Evolutionary conservation across 2,888 invertebrate genomes (phyloP), one percentile per base, ranked within the genome.

Genomic region (Lymantria monacha): DNA sequence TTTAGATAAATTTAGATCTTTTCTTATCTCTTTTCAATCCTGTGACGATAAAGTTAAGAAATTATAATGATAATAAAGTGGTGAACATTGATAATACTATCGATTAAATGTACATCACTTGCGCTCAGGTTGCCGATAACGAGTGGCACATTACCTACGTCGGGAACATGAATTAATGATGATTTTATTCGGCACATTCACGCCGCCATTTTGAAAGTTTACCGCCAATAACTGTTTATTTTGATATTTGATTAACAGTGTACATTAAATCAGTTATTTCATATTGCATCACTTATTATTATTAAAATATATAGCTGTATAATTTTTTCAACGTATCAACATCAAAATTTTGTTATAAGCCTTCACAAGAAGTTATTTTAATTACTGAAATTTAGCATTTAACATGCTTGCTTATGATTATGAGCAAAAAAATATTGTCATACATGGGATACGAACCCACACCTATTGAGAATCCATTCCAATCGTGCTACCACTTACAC

Each of bases 81-180:
- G 2, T 36, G 7, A 12, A 43, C 1, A 9, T n/a, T 1, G 8
- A 31, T n/a, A 43, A 3, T 12, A 11, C 1, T 0, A 3, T 44
- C 10, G 33, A 33, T 33, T 10, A 33, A 9, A 33, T 8, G 33
- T 14, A 10, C 14, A 8, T 36, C 31, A 9, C 2, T 11, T 30
- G 15, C n/a, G 1, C 1, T 7, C 45, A 49, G 45, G 14, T 85
- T 74, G 48, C 78, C 87, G 76, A 86, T 87, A 83, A 81, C 79
- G 74, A 87, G 87, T 81, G 81, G 83, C 69, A 81, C 84, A 84
- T 87, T 85, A 81, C 77, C 69, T 68, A 68, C 78, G 88, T 88
- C 87, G 81, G 72, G 74, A 73, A 74, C 87, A 87, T 83, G 79
- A 87, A 87, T 87, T 84, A 81, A 88, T 88, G 87, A 70, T 87